Conservation (phyloP, 2,113 vertebrate species). For the Hippoglossus stenolepis region DNA sequence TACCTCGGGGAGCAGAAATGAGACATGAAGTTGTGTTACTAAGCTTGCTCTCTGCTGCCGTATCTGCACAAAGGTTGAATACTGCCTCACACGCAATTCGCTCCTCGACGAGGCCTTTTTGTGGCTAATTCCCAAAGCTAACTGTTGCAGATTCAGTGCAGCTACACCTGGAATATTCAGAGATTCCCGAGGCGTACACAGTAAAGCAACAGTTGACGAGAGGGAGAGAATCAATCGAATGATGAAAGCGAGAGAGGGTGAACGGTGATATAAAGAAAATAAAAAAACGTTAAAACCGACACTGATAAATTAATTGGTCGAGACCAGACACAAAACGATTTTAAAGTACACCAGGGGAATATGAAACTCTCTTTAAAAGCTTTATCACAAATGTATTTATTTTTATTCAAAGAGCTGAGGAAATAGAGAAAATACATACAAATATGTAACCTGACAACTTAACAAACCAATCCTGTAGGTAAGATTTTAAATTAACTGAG, state of each 20-base stretch:
- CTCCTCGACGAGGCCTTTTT: slow-evolving; percentile 10
- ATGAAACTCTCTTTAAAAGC: not conserved
- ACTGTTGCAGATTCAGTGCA: slow-evolving; percentile 10
- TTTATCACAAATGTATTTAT: not conserved
- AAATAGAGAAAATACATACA: not conserved
- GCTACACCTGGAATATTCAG: slow-evolving; percentile 33
- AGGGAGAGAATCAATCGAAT: slow-evolving; percentile 1
- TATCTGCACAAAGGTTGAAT: slow-evolving; percentile 57
- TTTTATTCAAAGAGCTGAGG: not conserved
- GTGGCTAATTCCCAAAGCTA: slow-evolving; percentile 42
- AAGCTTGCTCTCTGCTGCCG: slow-evolving; percentile 33
- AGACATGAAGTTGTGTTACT: slow-evolving; percentile 55
- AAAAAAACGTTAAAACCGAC: not conserved
- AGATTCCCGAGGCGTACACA: slow-evolving; percentile 28
- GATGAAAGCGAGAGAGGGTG: not conserved
- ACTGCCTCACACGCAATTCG: slow-evolving; percentile 46
- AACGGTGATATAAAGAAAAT: not conserved
- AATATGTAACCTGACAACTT: too few relatives aligned
- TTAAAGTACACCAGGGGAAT: slow-evolving; percentile 2
- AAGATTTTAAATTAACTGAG: too few relatives aligned
- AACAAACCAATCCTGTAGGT: too few relatives aligned
- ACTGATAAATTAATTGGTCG: slow-evolving; percentile 10
- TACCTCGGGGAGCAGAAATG: slow-evolving; percentile 45
- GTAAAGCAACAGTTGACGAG: slow-evolving; percentile 41
- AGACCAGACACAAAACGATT: slow-evolving; percentile 7